Percentiles rank a stretch among this genome's conserved stretches.
Conservation (phyloP, 2,888 invertebrate genomes). For the Ectobius pallidus region DNA sequence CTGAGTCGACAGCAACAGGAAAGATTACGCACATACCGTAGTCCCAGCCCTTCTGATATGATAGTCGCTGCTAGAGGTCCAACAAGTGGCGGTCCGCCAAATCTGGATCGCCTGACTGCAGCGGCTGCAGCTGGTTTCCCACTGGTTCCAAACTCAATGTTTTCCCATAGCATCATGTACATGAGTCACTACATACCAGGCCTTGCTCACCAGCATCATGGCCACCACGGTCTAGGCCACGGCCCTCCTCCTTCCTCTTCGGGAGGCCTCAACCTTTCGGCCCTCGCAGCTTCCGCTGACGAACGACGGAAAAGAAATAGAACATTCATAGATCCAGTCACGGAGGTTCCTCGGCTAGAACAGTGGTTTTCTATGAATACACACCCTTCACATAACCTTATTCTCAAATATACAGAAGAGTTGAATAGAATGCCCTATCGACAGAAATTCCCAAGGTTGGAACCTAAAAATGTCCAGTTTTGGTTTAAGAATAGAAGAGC, state of each 20-base stretch:
- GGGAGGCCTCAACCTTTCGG: constrained; percentile 38
- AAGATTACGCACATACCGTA: constrained; percentile 42
- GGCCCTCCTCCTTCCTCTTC: constrained; percentile 20
- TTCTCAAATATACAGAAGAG: constrained; percentile 97
- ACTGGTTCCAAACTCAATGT: constrained; percentile 86
- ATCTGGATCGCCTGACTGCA: constrained; percentile 54
- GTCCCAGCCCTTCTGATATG: constrained; percentile 47
- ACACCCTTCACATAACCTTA: constrained; percentile 97
- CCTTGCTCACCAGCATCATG: constrained; percentile 46
- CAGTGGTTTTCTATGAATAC: constrained; percentile 98
- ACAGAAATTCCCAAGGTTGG: constrained; percentile 97
- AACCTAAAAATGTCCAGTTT: constrained; percentile 99
- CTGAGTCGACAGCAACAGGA: constrained; percentile 51
- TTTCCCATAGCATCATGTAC: constrained; percentile 88
- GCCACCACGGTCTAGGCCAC: constrained; percentile 5
- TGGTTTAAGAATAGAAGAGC: constrained; percentile 99
- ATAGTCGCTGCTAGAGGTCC: constrained; percentile 44
- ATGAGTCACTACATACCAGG: constrained; percentile 86
- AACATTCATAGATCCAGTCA: constrained; percentile 98
- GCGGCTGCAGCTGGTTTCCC: constrained; percentile 66
- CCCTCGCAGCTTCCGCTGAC: constrained; percentile 56
- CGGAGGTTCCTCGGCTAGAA: constrained; percentile 92
- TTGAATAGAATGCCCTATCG: constrained; percentile 96
- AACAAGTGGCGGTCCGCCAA: constrained; percentile 6
- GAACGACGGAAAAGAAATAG: constrained; percentile 94